These are phyloP conservation scores for Drosophila suboccidentalis DNA, from an alignment of 2,888 invertebrate genomes.

Conservation along the genomic window DNA sequence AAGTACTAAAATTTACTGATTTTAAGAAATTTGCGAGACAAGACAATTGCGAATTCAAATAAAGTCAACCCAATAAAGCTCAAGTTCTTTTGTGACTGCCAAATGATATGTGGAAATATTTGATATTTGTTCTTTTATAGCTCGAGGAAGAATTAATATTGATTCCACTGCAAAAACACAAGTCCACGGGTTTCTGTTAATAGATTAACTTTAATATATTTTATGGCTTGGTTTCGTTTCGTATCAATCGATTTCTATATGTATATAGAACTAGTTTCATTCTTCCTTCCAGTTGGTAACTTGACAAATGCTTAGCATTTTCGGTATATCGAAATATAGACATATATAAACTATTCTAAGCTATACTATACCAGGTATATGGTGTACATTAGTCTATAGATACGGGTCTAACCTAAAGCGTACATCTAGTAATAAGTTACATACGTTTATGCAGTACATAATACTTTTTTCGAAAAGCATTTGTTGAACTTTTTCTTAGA, in stretches of 20 bases:
- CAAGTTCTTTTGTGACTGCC: not conserved
- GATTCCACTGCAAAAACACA: not conserved
- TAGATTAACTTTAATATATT: slow-evolving; percentile 65
- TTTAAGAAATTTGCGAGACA: not conserved
- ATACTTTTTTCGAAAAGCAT: slow-evolving; percentile 45
- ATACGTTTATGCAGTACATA: slow-evolving; percentile 44
- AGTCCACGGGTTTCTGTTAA: slow-evolving; percentile 35
- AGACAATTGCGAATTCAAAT: not conserved
- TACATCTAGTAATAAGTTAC: slow-evolving; percentile 58
- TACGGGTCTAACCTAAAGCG: slow-evolving; percentile 44
- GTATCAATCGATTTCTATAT: slow-evolving; percentile 34
- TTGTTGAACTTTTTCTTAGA: slow-evolving; percentile 18
- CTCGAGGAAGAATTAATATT: not conserved
- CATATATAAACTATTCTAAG: slow-evolving; percentile 45
- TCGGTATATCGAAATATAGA: slow-evolving; percentile 62
- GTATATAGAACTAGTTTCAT: slow-evolving; percentile 28
- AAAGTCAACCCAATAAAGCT: not conserved
- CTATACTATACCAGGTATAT: slow-evolving; percentile 42
- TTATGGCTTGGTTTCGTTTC: slow-evolving; percentile 71
- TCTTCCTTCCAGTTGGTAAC: slow-evolving; percentile 9
- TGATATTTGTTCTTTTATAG: not conserved
- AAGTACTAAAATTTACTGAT: not conserved
- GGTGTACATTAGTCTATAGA: slow-evolving; percentile 30
- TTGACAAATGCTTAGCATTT: slow-evolving; percentile 72
- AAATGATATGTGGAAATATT: too few relatives aligned